Evolutionary conservation across 2,113 vertebrate species (phyloP).

Genomic region (Montifringilla adamsi): DNA sequence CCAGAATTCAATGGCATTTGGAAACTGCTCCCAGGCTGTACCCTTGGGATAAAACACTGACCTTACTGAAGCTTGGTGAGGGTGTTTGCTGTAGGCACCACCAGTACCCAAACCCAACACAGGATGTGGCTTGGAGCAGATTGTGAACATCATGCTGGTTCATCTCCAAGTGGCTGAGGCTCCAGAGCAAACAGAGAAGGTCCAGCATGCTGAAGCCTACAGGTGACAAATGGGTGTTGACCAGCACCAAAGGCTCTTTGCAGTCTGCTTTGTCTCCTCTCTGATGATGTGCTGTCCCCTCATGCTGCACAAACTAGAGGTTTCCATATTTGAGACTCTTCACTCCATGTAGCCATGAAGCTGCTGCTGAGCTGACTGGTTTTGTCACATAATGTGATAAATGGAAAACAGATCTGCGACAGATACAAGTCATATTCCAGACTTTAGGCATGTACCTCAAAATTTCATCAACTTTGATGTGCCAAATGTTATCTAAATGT

Average conservation of each 20-base stretch:
- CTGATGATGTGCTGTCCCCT: background rate
- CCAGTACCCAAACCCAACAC: background rate
- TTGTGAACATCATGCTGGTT: background rate
- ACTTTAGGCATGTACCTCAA: background rate
- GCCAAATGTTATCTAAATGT: background rate
- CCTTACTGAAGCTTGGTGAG: background rate
- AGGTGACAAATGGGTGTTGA: background rate
- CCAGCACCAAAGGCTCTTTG: background rate
- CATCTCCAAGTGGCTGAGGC: background rate
- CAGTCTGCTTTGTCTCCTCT: background rate
- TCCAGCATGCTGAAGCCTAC: background rate
- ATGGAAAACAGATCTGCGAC: background rate
- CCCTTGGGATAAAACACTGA: background rate
- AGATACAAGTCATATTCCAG: background rate
- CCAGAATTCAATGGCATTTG: background rate
- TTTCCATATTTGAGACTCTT: background rate
- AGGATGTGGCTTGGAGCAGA: fast-evolving
- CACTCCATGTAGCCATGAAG: background rate
- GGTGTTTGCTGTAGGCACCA: background rate
- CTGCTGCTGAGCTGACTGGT: background rate
- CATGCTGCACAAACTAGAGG: background rate
- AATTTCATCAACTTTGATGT: background rate
- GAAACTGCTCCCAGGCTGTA: background rate
- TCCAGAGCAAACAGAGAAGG: background rate
- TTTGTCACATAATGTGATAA: background rate